Evolutionary conservation across 1,140 invertebrate species (phyloP).

Genomic region (Psilanteris sp.): DNA sequence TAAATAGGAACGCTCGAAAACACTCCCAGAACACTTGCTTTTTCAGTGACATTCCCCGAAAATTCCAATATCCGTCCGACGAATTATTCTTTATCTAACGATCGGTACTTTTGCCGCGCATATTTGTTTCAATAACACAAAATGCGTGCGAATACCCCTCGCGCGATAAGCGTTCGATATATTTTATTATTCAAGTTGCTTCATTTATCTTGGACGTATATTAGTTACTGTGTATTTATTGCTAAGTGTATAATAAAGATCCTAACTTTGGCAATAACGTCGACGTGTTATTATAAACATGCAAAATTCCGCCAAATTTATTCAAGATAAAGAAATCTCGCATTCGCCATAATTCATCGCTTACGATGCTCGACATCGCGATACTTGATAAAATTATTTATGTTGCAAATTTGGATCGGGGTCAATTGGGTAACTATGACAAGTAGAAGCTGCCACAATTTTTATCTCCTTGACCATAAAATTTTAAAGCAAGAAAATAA

Average conservation of each 20-base stretch:
- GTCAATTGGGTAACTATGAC: constrained; percentile 20
- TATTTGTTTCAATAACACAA: constrained; percentile 5
- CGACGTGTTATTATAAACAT: constrained; percentile 51
- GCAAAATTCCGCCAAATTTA: constrained; percentile 40
- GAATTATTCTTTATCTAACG: too few relatives aligned
- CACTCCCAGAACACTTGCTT: too few relatives aligned
- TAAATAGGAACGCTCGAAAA: too few relatives aligned
- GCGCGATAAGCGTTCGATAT: constrained; percentile 40
- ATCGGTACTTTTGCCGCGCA: too few relatives aligned
- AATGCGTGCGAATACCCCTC: constrained; percentile 2
- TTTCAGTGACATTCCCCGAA: too few relatives aligned
- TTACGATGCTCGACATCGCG: constrained; percentile 17
- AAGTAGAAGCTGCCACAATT: constrained; percentile 11
- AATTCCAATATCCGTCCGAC: too few relatives aligned
- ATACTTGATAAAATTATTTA: constrained; percentile 40
- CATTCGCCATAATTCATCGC: constrained; percentile 29
- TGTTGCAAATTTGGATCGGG: constrained; percentile 19
- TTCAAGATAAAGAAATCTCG: constrained; percentile 50
- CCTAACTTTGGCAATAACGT: constrained; percentile 49
- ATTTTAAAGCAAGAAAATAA: background rate
- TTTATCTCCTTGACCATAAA: constrained; percentile 9
- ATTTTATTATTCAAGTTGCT: constrained; percentile 49
- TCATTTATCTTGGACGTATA: constrained; percentile 41
- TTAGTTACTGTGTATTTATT: constrained; percentile 46
- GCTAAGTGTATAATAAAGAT: constrained; percentile 47